These are phyloP conservation scores for Gymnoscelis rufifasciata DNA, from an alignment of 2,888 invertebrate species.

Conservation along the genomic window DNA sequence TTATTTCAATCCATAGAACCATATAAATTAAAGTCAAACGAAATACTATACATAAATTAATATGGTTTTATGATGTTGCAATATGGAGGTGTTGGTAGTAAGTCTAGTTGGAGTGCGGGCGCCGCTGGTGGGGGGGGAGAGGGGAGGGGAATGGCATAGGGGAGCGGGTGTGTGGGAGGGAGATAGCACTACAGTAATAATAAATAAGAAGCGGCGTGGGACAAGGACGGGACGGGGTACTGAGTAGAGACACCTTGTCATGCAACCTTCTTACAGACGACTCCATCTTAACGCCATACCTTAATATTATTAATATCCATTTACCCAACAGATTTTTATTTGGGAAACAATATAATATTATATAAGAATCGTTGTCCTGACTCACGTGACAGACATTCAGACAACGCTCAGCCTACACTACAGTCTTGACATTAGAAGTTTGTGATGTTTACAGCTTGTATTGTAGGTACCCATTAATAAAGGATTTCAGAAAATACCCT, in stretches of 20 bases:
- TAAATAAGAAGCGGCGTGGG: constrained; percentile 52
- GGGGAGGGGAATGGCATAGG: constrained; percentile 13
- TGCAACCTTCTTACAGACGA: constrained; percentile 48
- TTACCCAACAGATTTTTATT: constrained; percentile 51
- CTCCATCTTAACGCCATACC: constrained; percentile 52
- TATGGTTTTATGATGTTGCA: constrained; percentile 68
- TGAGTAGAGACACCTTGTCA: constrained; percentile 28
- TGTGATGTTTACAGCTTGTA: too few species aligned
- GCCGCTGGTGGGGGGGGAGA: constrained; percentile 5
- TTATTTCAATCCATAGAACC: constrained; percentile 78
- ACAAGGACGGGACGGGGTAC: constrained; percentile 49
- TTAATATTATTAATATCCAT: constrained; percentile 37
- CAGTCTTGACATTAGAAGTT: too few species aligned
- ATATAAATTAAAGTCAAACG: constrained; percentile 72
- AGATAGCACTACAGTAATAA: constrained; percentile 28
- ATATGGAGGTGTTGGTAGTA: constrained; percentile 22
- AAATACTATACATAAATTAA: constrained; percentile 69
- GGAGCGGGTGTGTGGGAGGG: constrained; percentile 13
- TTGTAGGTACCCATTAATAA: too few species aligned
- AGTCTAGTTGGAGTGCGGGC: constrained; percentile 8
- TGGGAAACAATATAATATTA: constrained; percentile 39
- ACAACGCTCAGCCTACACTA: neutral
- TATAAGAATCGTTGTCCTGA: constrained; percentile 6
- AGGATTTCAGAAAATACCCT: too few species aligned
- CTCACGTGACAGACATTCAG: neutral